phyloP scores from a whole-genome alignment of 2,113 vertebrate species.

The Cyrtonyx montezumae region DNA sequence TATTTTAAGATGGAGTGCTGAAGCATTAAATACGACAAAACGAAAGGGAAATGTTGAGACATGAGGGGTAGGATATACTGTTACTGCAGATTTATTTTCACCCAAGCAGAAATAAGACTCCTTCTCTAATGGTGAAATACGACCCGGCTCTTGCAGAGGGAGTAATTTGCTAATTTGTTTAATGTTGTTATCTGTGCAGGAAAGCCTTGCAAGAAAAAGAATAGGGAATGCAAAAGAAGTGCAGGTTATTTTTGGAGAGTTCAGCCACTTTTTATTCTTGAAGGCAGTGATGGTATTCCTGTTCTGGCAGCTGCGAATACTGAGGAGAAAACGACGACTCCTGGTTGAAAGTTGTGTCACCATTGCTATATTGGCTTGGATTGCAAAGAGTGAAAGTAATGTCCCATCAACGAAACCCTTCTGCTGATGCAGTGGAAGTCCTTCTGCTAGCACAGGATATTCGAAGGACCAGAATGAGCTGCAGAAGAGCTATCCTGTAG shows the following conservation, averaged over 20 bases:
- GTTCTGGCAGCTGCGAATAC: constrained; percentile 1
- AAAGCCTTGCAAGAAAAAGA: constrained; percentile 12
- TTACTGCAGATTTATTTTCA: constrained; percentile 52
- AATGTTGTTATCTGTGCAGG: constrained; percentile 9
- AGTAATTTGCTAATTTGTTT: constrained; percentile 67
- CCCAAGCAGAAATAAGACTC: constrained; percentile 33
- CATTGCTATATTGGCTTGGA: not conserved
- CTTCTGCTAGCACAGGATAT: constrained; percentile 17
- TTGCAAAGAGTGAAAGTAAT: not conserved
- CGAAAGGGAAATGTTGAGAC: constrained; percentile 42
- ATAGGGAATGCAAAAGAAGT: constrained; percentile 3
- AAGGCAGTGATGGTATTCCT: not conserved
- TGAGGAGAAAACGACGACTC: not conserved
- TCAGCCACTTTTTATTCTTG: constrained; percentile 29
- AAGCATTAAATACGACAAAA: constrained; percentile 37
- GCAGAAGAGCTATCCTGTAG: constrained; percentile 36
- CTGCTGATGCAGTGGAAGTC: not conserved
- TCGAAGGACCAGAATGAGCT: not conserved
- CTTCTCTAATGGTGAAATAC: constrained; percentile 60
- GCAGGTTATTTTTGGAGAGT: not conserved
- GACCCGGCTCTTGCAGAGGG: constrained; percentile 48
- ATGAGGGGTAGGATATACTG: constrained; percentile 22
- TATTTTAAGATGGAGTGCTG: constrained; percentile 52
- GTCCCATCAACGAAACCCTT: not conserved
- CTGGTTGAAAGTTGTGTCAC: not conserved